phyloP scores from a whole-genome alignment of 2,113 vertebrate species.

The Rhabdomys dilectus region DNA sequence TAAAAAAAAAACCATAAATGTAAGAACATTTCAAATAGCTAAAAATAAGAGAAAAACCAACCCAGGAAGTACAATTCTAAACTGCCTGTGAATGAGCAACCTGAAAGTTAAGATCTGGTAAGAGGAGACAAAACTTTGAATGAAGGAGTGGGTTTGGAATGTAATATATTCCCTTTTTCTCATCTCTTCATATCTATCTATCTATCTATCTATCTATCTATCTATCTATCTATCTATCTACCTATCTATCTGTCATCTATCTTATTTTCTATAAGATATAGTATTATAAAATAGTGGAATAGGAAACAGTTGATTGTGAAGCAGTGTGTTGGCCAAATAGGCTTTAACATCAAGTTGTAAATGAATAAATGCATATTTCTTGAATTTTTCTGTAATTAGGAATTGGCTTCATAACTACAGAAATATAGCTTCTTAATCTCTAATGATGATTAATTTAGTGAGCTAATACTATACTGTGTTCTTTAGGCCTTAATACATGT shows the following conservation, averaged over 20 bases:
- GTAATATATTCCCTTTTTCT: background rate
- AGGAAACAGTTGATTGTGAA: background rate
- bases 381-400: background rate
- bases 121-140: background rate
- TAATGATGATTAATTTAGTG: background rate
- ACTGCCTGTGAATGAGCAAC: background rate
- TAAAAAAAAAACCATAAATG: background rate
- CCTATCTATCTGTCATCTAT: background rate
- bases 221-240: background rate
- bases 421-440: background rate
- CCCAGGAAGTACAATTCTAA: background rate
- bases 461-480: background rate
- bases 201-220: background rate
- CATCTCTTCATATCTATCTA: background rate
- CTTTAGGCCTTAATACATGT: background rate
- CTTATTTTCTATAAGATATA: background rate
- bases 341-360: background rate
- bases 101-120: background rate
- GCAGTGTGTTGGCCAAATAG: background rate
- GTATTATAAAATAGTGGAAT: background rate
- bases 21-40: background rate
- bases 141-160: background rate
- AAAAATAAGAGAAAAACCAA: background rate
- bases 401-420: background rate
- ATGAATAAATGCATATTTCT: background rate